Evolutionary conservation across 2,113 vertebrate genomes (phyloP).

Genomic region (Pholis gunnellus): DNA sequence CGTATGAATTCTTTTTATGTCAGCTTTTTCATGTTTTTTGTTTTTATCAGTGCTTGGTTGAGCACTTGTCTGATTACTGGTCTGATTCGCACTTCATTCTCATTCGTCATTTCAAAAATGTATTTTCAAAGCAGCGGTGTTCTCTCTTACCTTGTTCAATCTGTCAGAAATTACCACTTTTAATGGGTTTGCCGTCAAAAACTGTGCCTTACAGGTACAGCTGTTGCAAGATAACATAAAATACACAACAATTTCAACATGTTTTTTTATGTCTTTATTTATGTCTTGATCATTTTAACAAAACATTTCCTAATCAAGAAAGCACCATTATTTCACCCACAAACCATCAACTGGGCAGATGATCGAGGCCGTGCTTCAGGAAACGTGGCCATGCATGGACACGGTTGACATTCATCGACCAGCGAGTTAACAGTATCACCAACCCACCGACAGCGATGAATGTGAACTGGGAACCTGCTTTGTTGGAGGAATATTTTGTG

Average conservation of each 20-base stretch:
- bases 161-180: background rate
- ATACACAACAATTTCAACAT: background rate
- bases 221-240: background rate
- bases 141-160: no score
- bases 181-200: background rate
- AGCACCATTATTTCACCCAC: background rate
- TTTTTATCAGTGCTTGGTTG: no score
- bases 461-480: slow-evolving; percentile 78
- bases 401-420: slow-evolving; percentile 82
- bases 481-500: background rate
- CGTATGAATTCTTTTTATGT: no score
- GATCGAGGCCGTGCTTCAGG: background rate
- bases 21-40: no score
- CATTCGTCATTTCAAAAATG: no score
- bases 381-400: slow-evolving; percentile 38
- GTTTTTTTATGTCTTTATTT: slow-evolving; percentile 42
- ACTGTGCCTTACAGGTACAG: background rate
- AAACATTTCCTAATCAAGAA: background rate
- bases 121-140: no score
- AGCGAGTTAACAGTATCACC: slow-evolving; percentile 72
- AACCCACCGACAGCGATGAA: slow-evolving; percentile 89
- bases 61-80: no score
- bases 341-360: background rate
- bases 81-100: no score
- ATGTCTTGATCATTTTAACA: background rate